Evolutionary conservation across 2,797 vertebrate genomes (phyloP).

Genomic region (Platyrinchus mystaceus): DNA sequence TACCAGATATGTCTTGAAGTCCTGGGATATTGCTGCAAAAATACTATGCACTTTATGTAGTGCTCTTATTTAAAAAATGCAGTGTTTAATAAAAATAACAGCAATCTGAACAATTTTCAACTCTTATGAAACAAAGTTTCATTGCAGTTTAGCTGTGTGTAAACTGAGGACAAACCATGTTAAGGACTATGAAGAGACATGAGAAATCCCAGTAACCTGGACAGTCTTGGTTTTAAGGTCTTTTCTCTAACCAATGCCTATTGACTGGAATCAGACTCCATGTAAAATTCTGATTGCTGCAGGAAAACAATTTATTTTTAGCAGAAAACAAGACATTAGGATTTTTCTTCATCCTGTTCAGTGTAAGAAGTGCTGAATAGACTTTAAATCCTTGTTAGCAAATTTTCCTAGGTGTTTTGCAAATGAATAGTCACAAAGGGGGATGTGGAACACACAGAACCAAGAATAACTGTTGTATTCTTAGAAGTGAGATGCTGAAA

Average conservation of each 20-base stretch:
- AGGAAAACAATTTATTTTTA: slow-evolving; percentile 23
- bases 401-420: slow-evolving; percentile 4
- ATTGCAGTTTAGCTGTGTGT: not conserved
- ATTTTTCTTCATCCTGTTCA: not conserved
- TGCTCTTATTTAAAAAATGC: not conserved
- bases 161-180: not conserved
- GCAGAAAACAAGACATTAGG: not conserved
- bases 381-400: not conserved
- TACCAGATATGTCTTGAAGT: not conserved
- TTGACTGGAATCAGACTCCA: not conserved
- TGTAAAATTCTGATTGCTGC: not conserved
- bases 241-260: not conserved
- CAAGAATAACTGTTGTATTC: not conserved
- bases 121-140: not conserved
- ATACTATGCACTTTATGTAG: not conserved
- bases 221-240: not conserved
- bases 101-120: not conserved
- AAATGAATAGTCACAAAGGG: not conserved
- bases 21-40: not conserved
- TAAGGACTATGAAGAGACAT: not conserved
- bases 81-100: not conserved
- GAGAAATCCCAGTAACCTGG: not conserved
- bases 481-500: not conserved
- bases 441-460: not conserved
- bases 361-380: not conserved